phyloP scores from a whole-genome alignment of 1,140 invertebrate species.

The Drosophila lowei region DNA sequence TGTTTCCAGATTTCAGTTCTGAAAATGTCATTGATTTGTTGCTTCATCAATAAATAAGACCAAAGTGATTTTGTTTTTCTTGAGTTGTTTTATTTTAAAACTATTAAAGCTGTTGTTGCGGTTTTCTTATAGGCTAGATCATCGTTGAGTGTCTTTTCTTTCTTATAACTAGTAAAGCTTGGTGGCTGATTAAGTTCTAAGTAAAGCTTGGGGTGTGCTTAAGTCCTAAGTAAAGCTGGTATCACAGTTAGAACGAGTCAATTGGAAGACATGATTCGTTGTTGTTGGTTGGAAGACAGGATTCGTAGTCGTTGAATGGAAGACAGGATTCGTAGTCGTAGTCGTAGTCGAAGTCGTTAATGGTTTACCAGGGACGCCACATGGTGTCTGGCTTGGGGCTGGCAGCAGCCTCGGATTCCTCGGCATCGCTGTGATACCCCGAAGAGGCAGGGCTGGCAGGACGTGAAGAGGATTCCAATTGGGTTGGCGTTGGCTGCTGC shows the following conservation, averaged over 20 bases:
- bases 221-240: slow-evolving; percentile 68
- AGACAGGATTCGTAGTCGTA: slow-evolving; percentile 21
- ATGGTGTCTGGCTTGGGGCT: slow-evolving; percentile 85
- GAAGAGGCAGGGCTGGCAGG: slow-evolving; percentile 76
- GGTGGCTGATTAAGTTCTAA: slow-evolving; percentile 4
- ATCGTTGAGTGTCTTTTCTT: slow-evolving; percentile 5
- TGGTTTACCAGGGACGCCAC: slow-evolving; percentile 87
- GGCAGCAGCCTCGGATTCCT: slow-evolving; percentile 50
- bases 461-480: slow-evolving; percentile 52
- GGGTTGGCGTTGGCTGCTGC: slow-evolving; percentile 30
- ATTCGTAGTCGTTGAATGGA: slow-evolving; percentile 24
- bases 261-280: slow-evolving; percentile 74
- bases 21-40: too few relatives aligned
- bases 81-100: slow-evolving; percentile 48
- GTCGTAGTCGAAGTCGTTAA: slow-evolving; percentile 16
- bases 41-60: not conserved
- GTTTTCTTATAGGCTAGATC: slow-evolving; percentile 34
- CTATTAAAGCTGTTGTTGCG: slow-evolving; percentile 68
- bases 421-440: slow-evolving; percentile 76
- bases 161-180: slow-evolving; percentile 53
- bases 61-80: slow-evolving; percentile 24
- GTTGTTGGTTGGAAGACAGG: slow-evolving; percentile 38
- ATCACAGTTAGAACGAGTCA: slow-evolving; percentile 68
- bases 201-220: slow-evolving; percentile 12
- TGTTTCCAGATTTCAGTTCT: too few relatives aligned